These are phyloP conservation scores for Diacarnus erythraeanus DNA, from an alignment of 37 sponge, comb jelly and placozoan species.

Conservation along the genomic window DNA sequence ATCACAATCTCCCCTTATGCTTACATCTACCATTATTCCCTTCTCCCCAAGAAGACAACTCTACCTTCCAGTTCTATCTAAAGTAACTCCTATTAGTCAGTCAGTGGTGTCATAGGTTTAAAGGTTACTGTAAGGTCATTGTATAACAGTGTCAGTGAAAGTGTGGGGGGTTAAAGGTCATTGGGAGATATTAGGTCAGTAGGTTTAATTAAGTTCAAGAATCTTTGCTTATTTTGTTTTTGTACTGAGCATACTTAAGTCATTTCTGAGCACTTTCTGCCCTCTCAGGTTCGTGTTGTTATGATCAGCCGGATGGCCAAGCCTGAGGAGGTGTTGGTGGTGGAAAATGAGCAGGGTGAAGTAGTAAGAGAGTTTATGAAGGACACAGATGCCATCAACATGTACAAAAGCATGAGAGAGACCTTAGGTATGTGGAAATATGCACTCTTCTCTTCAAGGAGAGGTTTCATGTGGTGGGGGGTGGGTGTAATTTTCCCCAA, in stretches of 20 bases:
- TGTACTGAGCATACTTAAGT: too few relatives aligned
- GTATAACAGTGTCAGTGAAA: background rate
- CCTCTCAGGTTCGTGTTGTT: constrained; percentile 94
- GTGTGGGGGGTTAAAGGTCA: background rate
- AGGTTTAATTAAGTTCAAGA: too few relatives aligned
- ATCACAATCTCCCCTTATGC: constrained; percentile 46
- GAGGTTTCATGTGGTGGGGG: too few relatives aligned
- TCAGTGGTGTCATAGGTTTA: background rate
- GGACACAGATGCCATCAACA: constrained; percentile 98
- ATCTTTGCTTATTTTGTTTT: too few relatives aligned
- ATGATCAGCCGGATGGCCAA: constrained; percentile 98
- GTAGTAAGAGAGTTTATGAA: constrained; percentile 99
- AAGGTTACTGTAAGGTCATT: background rate
- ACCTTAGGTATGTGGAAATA: constrained; percentile 76
- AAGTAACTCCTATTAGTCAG: too few relatives aligned
- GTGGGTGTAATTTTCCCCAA: too few relatives aligned
- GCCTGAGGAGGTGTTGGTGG: constrained; percentile 98
- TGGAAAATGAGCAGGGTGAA: constrained; percentile 99
- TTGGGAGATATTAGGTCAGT: too few relatives aligned
- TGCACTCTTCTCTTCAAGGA: too few relatives aligned
- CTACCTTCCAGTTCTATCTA: constrained; percentile 78
- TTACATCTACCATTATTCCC: constrained; percentile 36
- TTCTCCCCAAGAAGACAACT: constrained; percentile 88
- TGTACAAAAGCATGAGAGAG: constrained; percentile 99
- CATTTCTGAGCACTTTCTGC: too few relatives aligned